A percentile compares a stretch with the other conserved stretches of the same genome.
phyloP scores from a whole-genome alignment of 92 coral and sea anemone genomes.

The Zoanthus sociatus region DNA sequence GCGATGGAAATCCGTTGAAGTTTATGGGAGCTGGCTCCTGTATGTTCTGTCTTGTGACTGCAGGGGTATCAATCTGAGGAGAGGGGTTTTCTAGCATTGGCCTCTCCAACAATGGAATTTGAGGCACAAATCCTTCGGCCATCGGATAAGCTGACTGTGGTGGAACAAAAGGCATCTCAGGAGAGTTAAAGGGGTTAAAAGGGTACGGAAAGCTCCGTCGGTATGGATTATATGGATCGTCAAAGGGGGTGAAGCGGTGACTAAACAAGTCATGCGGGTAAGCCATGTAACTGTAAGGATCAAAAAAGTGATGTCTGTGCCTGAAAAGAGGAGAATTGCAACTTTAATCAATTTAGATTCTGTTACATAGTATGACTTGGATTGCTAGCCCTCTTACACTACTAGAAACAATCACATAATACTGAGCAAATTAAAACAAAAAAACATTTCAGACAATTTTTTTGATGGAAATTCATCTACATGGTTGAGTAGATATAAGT shows the following conservation, averaged over 20 bases:
- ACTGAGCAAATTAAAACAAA: no score
- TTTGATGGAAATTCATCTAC: no score
- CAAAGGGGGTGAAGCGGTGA: slow-evolving; percentile 15
- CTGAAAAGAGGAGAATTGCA: not conserved
- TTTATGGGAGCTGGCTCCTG: slow-evolving; percentile 84
- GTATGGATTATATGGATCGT: slow-evolving; percentile 19
- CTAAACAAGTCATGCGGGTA: slow-evolving; percentile 38
- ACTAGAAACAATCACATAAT: no score
- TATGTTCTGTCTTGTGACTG: slow-evolving; percentile 67
- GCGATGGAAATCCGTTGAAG: slow-evolving; percentile 83
- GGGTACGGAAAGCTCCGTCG: slow-evolving; percentile 36
- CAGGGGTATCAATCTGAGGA: slow-evolving; percentile 38
- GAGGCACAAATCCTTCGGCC: slow-evolving; percentile 57
- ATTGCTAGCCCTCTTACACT: no score
- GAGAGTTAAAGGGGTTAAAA: slow-evolving; percentile 31
- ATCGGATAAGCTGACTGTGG: slow-evolving; percentile 44
- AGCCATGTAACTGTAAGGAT: slow-evolving; percentile 25
- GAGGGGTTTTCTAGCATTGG: slow-evolving; percentile 63
- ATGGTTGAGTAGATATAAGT: no score
- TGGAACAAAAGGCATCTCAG: slow-evolving; percentile 41
- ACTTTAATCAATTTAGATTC: not conserved
- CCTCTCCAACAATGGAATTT: slow-evolving; percentile 56
- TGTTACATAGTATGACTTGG: no score
- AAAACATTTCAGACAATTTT: no score
- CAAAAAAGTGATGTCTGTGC: slow-evolving; percentile 28